Base-by-base conservation (phyloP, 2,888 invertebrate species). In the Acleris laterana region DNA sequence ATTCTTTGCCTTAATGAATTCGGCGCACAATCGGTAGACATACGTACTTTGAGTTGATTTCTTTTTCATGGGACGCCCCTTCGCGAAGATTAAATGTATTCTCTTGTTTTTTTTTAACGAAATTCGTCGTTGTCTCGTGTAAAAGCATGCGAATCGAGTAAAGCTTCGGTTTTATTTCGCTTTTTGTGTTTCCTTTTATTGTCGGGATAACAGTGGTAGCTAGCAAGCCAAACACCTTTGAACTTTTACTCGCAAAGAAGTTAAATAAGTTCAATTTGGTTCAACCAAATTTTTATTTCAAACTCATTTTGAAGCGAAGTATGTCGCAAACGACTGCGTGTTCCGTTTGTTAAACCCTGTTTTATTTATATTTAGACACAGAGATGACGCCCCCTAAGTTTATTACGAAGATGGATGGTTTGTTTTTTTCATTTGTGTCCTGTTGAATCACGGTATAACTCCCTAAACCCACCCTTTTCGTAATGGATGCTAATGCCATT, bases 371-470 rank as follows among this genome's bases (percentile, higher is more conserved):
- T 59, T 66, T 66, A 66, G 66, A 57, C 48, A 53, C 62, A 55
- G 28, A 55, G 62, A 52, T 62, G 65, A 49, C 61, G 46, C 60
- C 62, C 62, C 63, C 68, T 68, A 64, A 68, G 52, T 67, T 69
- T 60, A 72, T 70, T 70, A 72, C 69, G 63, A 70, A 71, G 70
- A 72, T 67, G 68, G 70, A 73, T 71, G 58, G 58, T 63, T 70
- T 66, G 59, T 63, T 70, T 71, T 72, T 25, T 62, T 62, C 51
- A 62, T 68, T 63, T 19, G 56, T 62, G 55, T 68, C 58, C 50
- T 56, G 63, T 63, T 63, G 50, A 62, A 66, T 69, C 51, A 63
- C 66, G 20, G 62, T 51, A 25, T 25, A 63, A 67, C 68, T 56
- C 57, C 61, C 66, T 56, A 60, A 46, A 28, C 44, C 44, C 51